These are phyloP conservation scores for Busseola fusca DNA, from an alignment of 2,888 invertebrate species.

Conservation along the genomic window DNA sequence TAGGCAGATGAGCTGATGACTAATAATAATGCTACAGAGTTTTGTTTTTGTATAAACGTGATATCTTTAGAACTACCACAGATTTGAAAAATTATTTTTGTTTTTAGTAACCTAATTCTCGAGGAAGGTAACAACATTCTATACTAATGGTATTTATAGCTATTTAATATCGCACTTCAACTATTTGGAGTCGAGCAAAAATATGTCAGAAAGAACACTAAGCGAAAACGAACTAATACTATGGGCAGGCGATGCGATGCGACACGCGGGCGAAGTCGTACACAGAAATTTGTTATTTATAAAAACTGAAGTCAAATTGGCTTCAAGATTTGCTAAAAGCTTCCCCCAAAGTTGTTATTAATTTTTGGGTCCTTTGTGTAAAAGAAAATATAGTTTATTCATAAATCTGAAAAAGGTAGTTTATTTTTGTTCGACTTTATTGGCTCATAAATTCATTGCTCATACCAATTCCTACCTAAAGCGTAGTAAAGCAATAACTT, in stretches of 20 bases:
- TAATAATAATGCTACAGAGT: too few relatives aligned
- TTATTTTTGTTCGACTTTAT: conserved; percentile 22
- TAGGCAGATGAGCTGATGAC: too few relatives aligned
- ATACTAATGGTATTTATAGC: background rate
- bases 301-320: background rate
- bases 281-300: background rate
- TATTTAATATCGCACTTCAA: background rate
- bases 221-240: background rate
- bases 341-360: background rate
- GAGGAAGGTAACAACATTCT: background rate
- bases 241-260: too few relatives aligned
- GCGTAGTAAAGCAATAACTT: conserved; percentile 32
- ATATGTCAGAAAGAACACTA: background rate
- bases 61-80: background rate
- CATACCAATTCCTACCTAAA: conserved; percentile 8
- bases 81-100: background rate
- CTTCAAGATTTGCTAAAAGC: background rate
- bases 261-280: background rate
- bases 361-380: background rate
- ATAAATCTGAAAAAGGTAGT: conserved; percentile 26
- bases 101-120: background rate
- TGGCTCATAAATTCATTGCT: conserved; percentile 33
- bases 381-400: background rate
- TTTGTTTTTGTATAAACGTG: background rate
- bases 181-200: background rate